Base-by-base conservation (phyloP, 2,113 vertebrate species). In the Barbus barbus region DNA sequence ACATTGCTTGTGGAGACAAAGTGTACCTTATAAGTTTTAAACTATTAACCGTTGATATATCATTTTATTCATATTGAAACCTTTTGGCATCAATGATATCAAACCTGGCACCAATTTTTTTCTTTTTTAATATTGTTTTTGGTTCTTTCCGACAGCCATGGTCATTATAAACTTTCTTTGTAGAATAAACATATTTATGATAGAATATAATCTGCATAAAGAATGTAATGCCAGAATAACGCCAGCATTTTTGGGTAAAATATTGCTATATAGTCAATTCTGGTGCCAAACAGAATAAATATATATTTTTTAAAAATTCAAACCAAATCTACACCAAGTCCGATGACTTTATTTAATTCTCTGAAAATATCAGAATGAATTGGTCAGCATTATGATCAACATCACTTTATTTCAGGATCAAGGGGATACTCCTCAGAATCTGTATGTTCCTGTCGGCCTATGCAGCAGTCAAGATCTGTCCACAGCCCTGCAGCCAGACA, bases 401-500 rank as follows among this genome's bases (percentile, higher is more conserved):
- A 9, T 24, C n/a, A 0, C 89, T 86, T 91, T 41, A 0, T 87
- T 94, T 83, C 93, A 99, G 98, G 96, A 94, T 92, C 92, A 94
- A 91, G 96, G 95, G 92, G 94, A 92, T 90, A 90, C 95, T 94
- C 93, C 95, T 92, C 93, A 95, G 85, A 93, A 92, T 86, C 94
- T 94, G 92, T 90, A 93, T 81, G 80, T 83, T 91, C 81, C 86
- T 91, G 94, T 76, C 92, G 93, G 93, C 93, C 94, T 93, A 90
- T 88, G 88, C 89, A 92, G 93, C 92, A 87, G 90, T 87, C 90
- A 91, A 87, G 94, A 95, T 85, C 93, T 93, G 86, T 91, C 86
- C 3, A 91, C 94, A 89, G 92, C 85, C 53, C 86, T 92, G 87
- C 95, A 95, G 14, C 95, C 91, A 26, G 97, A 97, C 93, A 92